Base-by-base conservation (phyloP, 2,888 invertebrate species). In the Oligia fasciuncula region DNA sequence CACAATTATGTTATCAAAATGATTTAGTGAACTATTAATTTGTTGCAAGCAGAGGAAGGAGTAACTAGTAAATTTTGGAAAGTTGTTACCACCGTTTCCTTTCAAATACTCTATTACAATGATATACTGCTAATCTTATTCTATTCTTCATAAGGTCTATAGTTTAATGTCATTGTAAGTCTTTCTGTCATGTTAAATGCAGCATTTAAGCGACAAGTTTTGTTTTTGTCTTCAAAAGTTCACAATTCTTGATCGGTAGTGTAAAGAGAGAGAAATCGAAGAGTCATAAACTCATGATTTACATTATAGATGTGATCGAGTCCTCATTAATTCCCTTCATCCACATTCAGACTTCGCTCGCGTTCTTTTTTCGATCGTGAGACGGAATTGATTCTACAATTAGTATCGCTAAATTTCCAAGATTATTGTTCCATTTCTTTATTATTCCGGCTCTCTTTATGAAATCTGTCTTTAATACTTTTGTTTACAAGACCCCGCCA, bases 51-150 rank as follows among this genome's bases (percentile, higher is more conserved):
- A 69, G 80, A 89, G 90, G 91, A 92, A 89, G 85, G 84, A 89
- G 91, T 90, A 89, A 91, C 90, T 87, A 85, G 86, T 89, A 85
- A 90, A 88, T 90, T 91, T 93, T 92, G 91, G 92, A 93, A 94
- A 94, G 94, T 92, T 85, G 89, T 87, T 88, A 81, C 81, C 68
- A 46, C 19, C 62, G 81, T 85, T 85, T 79, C 76, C 73, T 85
- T 78, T 84, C 84, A 76, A 84, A 78, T 76, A 72, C 71, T 76
- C 17, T 66, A 43, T 66, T 72, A 43, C 57, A 72, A 57, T 78
- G 60, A 63, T 69, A n/a, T 35, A 43, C 35, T 66, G 66, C 4
- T 78, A 69, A 75, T 84, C 70, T 78, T 84, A 79, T 83, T 83
- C 43, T 57, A 46, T 73, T 68, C 13, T 49, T 11, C 40, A 35